These are phyloP conservation scores for Parotia lawesii DNA, from an alignment of 2,113 vertebrate genomes.

Conservation along the genomic window DNA sequence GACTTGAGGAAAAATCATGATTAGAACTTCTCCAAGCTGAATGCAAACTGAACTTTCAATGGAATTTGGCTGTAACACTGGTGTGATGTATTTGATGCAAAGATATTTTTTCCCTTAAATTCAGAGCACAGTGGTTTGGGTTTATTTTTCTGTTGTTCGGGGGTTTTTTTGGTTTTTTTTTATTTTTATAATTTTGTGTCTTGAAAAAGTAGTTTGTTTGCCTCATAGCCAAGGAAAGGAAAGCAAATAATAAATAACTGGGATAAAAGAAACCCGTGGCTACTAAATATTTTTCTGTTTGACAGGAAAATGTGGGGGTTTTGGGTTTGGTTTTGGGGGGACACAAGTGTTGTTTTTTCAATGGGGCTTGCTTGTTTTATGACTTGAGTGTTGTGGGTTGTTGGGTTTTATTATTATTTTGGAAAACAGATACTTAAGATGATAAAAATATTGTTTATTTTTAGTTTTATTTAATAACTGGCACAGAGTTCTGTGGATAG, in stretches of 20 bases:
- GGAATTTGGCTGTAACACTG: background rate
- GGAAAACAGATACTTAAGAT: background rate
- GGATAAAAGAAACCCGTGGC: background rate
- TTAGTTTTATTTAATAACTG: background rate
- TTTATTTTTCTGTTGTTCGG: background rate
- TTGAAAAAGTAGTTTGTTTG: background rate
- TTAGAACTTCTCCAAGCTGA: background rate
- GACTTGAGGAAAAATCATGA: background rate
- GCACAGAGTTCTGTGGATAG: background rate
- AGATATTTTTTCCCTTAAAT: background rate
- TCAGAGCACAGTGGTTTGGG: background rate
- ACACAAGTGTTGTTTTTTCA: background rate
- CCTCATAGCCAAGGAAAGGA: background rate
- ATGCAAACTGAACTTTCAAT: background rate
- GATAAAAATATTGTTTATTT: background rate
- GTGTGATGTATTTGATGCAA: background rate
- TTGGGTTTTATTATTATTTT: background rate
- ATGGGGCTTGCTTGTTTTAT: background rate
- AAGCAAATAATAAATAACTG: background rate
- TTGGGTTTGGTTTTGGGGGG: rapidly evolving
- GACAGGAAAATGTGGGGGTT: rapidly evolving
- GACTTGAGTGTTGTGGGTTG: background rate
- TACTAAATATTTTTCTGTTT: background rate
- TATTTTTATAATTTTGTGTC: background rate
- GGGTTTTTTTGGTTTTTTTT: rapidly evolving